Evolutionary conservation across 2,888 invertebrate genomes (phyloP).

Genomic region (Sinodicranocentrus sp.): DNA sequence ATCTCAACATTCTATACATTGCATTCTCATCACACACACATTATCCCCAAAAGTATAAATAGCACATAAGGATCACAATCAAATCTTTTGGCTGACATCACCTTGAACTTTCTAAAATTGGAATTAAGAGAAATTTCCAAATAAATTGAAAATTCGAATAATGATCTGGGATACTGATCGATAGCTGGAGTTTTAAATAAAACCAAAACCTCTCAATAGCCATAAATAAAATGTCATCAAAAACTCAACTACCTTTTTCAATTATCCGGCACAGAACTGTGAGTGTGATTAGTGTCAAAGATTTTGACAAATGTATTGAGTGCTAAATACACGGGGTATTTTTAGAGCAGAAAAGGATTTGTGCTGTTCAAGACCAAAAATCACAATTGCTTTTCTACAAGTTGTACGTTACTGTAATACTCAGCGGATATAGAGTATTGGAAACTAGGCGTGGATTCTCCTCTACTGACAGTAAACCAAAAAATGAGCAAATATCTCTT

Average conservation of each 20-base stretch:
- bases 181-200: too few relatives aligned
- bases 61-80: too few relatives aligned
- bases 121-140: not conserved
- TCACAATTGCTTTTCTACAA: not conserved
- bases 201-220: too few relatives aligned
- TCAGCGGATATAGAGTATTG: conserved; percentile 5
- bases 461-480: conserved; percentile 18
- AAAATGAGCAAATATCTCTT: conserved; percentile 28
- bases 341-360: not conserved
- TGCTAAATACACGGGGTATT: not conserved
- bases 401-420: not conserved
- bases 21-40: too few relatives aligned
- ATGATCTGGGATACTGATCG: not conserved
- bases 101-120: conserved; percentile 31
- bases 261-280: not conserved
- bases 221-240: not conserved
- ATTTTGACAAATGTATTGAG: not conserved
- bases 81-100: conserved; percentile 28
- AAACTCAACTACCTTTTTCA: not conserved
- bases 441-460: conserved; percentile 61
- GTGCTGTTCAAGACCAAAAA: not conserved
- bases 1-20: too few relatives aligned
- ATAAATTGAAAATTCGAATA: not conserved
- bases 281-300: not conserved
- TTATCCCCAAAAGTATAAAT: too few relatives aligned